A percentile compares a stretch with the other conserved stretches of the same genome.
Conservation (phyloP, 2,113 vertebrate species). For the Antechinus stuartii region DNA sequence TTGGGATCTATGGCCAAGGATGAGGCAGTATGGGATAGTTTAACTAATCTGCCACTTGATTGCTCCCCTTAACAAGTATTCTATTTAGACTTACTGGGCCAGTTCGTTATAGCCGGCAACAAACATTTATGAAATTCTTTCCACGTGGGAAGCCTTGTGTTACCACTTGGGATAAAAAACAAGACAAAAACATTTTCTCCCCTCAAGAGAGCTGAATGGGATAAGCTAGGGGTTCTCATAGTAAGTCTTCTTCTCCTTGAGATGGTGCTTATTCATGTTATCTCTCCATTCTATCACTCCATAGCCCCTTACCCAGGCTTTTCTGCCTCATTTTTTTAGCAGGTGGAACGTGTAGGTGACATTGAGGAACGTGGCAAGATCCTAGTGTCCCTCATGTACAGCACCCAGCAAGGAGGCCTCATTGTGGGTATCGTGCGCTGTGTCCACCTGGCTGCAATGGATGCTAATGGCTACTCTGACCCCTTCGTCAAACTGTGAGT, state of each 20-base stretch:
- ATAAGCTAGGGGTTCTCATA: not conserved
- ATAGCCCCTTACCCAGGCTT: too few relatives aligned
- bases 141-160: not conserved
- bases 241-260: not conserved
- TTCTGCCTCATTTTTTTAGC: conserved; percentile 36
- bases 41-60: not conserved
- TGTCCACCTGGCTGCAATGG: conserved; percentile 97
- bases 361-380: conserved; percentile 95
- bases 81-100: not conserved
- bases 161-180: not conserved
- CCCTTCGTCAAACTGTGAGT: conserved; percentile 98
- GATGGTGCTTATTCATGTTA: not conserved
- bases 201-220: not conserved
- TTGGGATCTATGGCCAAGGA: not conserved
- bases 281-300: not conserved
- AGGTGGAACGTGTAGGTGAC: conserved; percentile 90
- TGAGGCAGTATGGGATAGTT: not conserved
- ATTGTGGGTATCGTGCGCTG: conserved; percentile 95
- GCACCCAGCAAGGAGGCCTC: conserved; percentile 91
- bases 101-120: not conserved
- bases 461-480: conserved; percentile 97
- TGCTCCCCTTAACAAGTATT: not conserved
- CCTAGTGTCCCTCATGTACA: conserved; percentile 97
- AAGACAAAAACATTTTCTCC: not conserved
- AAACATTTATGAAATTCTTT: not conserved